phyloP scores from a whole-genome alignment of 1,140 invertebrate species.

The Heliconius congener region DNA sequence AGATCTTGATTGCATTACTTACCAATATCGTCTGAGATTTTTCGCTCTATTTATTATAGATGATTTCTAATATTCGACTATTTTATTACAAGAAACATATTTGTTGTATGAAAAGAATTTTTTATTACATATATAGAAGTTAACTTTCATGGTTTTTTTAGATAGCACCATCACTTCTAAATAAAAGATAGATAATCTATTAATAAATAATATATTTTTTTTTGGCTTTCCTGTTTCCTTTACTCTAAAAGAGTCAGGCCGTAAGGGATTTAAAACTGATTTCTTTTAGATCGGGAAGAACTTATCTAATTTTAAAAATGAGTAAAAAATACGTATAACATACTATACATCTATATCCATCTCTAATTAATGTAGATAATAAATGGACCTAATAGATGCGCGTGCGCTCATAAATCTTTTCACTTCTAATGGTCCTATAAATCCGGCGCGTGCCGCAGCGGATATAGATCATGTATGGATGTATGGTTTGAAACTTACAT shows the following conservation, averaged over 20 bases:
- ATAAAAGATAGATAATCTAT: too few species aligned
- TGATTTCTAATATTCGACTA: background rate
- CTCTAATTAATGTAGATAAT: background rate
- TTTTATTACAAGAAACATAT: background rate
- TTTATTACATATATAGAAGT: too few species aligned
- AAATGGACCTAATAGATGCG: background rate
- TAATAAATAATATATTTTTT: too few species aligned
- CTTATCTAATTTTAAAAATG: background rate
- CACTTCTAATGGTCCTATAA: background rate
- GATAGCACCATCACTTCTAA: too few species aligned
- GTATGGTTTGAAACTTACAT: constrained; percentile 17
- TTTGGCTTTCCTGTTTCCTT: too few species aligned
- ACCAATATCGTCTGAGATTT: background rate
- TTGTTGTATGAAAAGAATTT: too few species aligned
- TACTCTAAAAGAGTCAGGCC: too few species aligned
- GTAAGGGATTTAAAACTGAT: too few species aligned
- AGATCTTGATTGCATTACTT: constrained; percentile 11
- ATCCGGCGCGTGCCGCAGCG: constrained; percentile 25
- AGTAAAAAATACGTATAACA: background rate
- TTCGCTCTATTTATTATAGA: background rate
- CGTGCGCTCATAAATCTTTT: constrained; percentile 17
- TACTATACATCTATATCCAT: background rate
- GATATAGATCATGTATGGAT: constrained; percentile 21
- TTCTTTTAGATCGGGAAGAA: too few species aligned
- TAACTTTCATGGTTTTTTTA: too few species aligned